Evolutionary conservation across 2,113 vertebrate species (phyloP), one percentile per base, ranked within the genome.

Genomic region (Excalfactoria chinensis): DNA sequence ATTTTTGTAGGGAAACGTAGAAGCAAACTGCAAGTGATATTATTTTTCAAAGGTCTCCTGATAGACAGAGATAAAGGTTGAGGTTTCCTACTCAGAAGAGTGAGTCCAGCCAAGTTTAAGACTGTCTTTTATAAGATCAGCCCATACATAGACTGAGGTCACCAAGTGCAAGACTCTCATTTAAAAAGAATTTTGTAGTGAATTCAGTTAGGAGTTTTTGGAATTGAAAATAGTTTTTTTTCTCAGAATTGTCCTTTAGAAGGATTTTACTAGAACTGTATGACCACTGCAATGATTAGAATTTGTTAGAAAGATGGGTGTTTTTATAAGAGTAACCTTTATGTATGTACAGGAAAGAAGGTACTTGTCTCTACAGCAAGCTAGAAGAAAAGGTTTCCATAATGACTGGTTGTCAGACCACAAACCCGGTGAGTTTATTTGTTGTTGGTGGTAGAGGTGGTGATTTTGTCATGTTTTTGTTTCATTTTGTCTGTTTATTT

Each of bases 291-390:
- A 43, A 34, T 40, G 41, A 49, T 85, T 85, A 26, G 0, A 55
- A 12, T 63, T 93, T 40, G 18, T 71, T 32, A 80, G 30, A 84
- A 71, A 40, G 34, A 19, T 28, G 7, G 1, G 8, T 81, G 60
- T 13, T 51, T n/a, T 64, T 67, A 20, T 82, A 66, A 59, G 82
- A 67, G 41, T 25, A 58, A 41, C 28, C 8, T 77, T 86, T 78
- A 7, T 84, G 67, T 79, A 30, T 70, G 4, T 79, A 17, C 84
- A 99, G 99, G 99, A 99, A 81, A 98, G 99, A 82, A 98, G 96
- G 82, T 99, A 98, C 78, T 86, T 99, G 95, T 89, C 98, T 51
- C 96, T 99, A 13, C 95, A 95, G 69, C 97, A 98, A 97, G 98
- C 99, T 58, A 98, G 98, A 92, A 98, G 96, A 59, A 98, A 98